Conservation (phyloP, 2,888 invertebrate species). For the Dryococelus australis region DNA sequence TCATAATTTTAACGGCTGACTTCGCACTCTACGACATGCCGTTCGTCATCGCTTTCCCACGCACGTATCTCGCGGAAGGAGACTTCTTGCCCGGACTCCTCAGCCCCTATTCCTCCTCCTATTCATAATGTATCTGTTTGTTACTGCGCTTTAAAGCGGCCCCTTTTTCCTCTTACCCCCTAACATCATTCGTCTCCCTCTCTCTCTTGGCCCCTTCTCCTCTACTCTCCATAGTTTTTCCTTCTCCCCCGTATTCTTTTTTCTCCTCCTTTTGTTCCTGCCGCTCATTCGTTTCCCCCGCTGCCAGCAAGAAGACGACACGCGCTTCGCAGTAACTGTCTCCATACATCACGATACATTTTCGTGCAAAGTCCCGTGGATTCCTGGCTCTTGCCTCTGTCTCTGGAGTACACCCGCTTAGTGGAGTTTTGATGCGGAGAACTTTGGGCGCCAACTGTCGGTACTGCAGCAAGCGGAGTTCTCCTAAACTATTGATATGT, state of each 20-base stretch:
- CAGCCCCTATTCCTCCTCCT: background rate
- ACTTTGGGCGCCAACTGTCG: too few species aligned
- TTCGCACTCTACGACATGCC: background rate
- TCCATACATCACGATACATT: slow-evolving; percentile 29
- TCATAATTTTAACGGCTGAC: background rate
- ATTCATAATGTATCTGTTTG: slow-evolving; percentile 9
- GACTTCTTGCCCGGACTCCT: background rate
- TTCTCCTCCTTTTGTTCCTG: background rate
- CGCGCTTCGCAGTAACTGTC: slow-evolving; percentile 18
- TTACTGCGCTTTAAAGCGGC: background rate
- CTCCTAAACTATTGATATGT: too few species aligned
- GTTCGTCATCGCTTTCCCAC: too few species aligned
- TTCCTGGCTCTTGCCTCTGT: background rate
- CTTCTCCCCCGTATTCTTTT: too few species aligned
- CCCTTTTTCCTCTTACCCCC: background rate
- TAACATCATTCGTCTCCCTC: background rate
- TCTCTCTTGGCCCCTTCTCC: background rate
- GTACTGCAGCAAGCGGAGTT: too few species aligned
- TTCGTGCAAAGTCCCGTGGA: background rate
- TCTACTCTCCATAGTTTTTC: background rate
- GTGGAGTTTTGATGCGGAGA: background rate
- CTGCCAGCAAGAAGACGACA: background rate
- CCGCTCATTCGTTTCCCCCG: slow-evolving; percentile 1
- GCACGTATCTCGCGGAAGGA: too few species aligned
- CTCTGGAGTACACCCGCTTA: background rate